Conservation (phyloP, 2,888 invertebrate species). For the Drosophila sordidapex region DNA sequence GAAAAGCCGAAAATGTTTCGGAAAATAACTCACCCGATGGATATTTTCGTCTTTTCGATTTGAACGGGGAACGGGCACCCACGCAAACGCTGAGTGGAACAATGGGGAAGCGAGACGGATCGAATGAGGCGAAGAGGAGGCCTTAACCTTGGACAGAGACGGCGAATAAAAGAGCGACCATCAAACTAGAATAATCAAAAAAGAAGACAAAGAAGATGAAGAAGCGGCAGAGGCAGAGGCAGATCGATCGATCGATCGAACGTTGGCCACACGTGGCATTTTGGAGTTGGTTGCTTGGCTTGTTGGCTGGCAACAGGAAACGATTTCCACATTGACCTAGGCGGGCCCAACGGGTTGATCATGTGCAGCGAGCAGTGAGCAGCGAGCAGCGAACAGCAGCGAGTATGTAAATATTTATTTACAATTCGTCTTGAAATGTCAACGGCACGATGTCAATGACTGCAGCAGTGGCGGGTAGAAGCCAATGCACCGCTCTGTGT, state of each 20-base stretch:
- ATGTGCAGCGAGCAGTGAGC: constrained; percentile 1
- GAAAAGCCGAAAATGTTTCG: constrained; percentile 50
- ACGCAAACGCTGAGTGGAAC: constrained; percentile 37
- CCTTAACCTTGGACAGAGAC: constrained; percentile 52
- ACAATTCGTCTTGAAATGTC: constrained; percentile 42
- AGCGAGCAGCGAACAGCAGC: background rate
- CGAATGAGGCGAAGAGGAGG: background rate
- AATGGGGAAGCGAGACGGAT: constrained; percentile 12
- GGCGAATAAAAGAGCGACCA: background rate
- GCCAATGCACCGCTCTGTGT: constrained; percentile 37
- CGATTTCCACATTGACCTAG: constrained; percentile 71
- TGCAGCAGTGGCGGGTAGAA: constrained; percentile 9
- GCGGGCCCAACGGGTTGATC: constrained; percentile 59
- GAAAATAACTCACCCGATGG: constrained; percentile 39
- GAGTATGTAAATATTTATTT: constrained; percentile 8
- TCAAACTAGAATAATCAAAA: constrained; percentile 5
- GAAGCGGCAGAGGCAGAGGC: background rate
- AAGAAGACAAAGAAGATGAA: background rate
- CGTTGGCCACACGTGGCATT: constrained; percentile 58
- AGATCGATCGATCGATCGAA: constrained; percentile 7
- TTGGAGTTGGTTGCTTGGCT: background rate
- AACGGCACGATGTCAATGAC: constrained; percentile 59
- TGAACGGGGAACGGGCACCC: constrained; percentile 23
- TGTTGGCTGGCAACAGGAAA: constrained; percentile 55
- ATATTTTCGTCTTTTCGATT: constrained; percentile 42